Percentiles rank a stretch among this genome's conserved stretches.
Conservation (phyloP, 2,113 vertebrate species). For the Gobius niger region DNA sequence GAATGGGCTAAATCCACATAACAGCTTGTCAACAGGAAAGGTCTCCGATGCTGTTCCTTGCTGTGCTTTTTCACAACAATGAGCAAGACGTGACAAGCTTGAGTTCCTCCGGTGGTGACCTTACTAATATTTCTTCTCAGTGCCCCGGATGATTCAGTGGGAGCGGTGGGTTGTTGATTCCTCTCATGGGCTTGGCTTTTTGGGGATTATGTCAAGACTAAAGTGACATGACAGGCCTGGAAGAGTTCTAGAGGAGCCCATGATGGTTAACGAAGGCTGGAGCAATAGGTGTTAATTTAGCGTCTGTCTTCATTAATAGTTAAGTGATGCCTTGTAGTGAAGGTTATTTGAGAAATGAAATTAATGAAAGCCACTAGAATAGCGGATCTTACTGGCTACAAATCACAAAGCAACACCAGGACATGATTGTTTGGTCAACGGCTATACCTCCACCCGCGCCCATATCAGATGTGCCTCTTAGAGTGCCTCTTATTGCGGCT, state of each 20-base stretch:
- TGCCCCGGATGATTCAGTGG: background rate
- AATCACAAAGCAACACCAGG: conserved; percentile 51
- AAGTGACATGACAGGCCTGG: background rate
- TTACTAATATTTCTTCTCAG: background rate
- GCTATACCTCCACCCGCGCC: conserved; percentile 20
- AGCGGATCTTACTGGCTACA: conserved; percentile 30
- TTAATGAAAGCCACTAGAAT: background rate
- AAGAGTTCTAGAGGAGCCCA: too few species aligned
- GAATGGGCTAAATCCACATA: conserved; percentile 43
- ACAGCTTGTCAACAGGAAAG: conserved; percentile 63
- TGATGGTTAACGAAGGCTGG: too few species aligned
- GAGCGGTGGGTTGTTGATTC: background rate
- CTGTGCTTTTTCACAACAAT: conserved; percentile 42
- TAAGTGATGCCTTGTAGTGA: too few species aligned
- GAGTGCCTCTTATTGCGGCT: background rate
- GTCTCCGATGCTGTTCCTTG: conserved; percentile 44
- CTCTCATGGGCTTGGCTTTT: background rate
- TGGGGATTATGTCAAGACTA: background rate
- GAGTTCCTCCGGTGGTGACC: conserved; percentile 25
- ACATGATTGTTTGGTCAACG: conserved; percentile 58
- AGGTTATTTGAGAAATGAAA: too few species aligned
- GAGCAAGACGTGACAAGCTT: conserved; percentile 27
- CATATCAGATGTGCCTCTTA: background rate
- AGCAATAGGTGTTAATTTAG: too few species aligned
- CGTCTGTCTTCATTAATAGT: too few species aligned